These are phyloP conservation scores for Daboia siamensis DNA, from an alignment of 2,113 vertebrate species.

Conservation along the genomic window DNA sequence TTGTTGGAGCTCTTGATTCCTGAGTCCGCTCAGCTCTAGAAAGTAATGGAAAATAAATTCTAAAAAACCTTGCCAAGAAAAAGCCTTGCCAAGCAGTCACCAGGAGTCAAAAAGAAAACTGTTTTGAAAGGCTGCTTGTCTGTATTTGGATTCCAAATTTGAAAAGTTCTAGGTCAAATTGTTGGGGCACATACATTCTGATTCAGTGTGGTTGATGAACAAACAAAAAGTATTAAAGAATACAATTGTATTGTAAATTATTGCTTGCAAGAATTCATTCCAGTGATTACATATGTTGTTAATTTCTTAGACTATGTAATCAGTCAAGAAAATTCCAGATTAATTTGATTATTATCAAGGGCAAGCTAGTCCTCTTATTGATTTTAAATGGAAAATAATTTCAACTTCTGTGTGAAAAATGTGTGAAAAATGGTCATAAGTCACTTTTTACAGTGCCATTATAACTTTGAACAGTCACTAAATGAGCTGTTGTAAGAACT, in stretches of 20 bases:
- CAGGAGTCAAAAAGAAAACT: not conserved
- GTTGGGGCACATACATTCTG: not conserved
- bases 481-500: too few species aligned
- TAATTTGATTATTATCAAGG: not conserved
- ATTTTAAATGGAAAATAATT: not conserved
- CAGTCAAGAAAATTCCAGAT: not conserved
- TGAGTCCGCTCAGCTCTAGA: not conserved
- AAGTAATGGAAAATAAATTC: not conserved
- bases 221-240: constrained; percentile 15
- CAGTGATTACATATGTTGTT: not conserved
- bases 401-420: too few species aligned
- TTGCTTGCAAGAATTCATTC: not conserved
- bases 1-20: too few species aligned
- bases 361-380: not conserved
- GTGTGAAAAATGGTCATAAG: too few species aligned
- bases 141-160: constrained; percentile 43
- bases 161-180: constrained; percentile 3
- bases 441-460: too few species aligned
- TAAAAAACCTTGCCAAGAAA: not conserved
- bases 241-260: not conserved
- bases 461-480: too few species aligned
- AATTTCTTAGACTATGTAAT: not conserved
- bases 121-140: constrained; percentile 13
- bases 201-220: constrained; percentile 17
- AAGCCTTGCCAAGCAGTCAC: not conserved